Conservation (phyloP, 2,888 invertebrate species). For the Ichneumon xanthorius region DNA sequence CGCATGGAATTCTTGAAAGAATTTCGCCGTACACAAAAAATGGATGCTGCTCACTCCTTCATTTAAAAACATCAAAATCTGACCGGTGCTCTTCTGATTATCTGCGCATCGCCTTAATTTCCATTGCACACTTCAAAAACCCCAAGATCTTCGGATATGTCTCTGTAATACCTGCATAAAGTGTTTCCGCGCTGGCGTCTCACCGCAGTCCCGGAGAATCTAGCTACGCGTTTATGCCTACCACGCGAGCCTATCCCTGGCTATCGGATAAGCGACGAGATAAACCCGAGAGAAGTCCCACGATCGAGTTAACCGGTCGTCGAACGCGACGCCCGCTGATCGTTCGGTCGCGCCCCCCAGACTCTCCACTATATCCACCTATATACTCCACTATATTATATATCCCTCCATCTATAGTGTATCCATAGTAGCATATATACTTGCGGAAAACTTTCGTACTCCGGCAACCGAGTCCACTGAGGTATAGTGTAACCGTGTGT, state of each 20-base stretch:
- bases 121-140: neutral
- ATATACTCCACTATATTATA: constrained; percentile 52
- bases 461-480: neutral
- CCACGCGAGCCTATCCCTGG: constrained; percentile 41
- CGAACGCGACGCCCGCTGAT: constrained; percentile 65
- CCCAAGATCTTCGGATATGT: constrained; percentile 2
- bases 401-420: constrained; percentile 34
- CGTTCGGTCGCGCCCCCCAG: constrained; percentile 60
- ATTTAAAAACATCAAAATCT: no score
- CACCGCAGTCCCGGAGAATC: constrained; percentile 16
- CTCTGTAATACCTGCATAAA: constrained; percentile 42
- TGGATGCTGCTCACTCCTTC: no score
- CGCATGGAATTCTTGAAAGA: no score
- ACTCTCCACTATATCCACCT: constrained; percentile 42
- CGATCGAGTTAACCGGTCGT: constrained; percentile 66
- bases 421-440: constrained; percentile 35
- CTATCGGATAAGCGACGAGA: constrained; percentile 63
- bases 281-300: constrained; percentile 60
- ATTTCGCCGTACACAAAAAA: no score
- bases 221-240: constrained; percentile 41
- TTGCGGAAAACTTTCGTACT: constrained; percentile 46
- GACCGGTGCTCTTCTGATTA: no score
- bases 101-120: neutral
- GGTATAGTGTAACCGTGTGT: neutral
- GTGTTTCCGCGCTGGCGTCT: constrained; percentile 32